phyloP scores from a whole-genome alignment of 1,140 invertebrate genomes.

The Cyclargus thomasi region DNA sequence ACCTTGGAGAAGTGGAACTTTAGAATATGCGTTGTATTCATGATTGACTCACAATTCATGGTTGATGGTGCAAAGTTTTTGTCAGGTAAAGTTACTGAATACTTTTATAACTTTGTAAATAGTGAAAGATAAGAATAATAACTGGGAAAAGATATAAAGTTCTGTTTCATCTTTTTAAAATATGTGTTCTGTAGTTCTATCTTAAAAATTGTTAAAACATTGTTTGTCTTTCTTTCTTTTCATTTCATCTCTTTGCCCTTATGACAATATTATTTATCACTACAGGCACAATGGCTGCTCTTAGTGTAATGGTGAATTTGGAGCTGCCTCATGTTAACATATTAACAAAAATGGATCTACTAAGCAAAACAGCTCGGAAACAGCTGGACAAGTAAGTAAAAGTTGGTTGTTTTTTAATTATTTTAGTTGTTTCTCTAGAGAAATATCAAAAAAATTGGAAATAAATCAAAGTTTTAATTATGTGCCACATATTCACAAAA shows the following conservation, averaged over 20 bases:
- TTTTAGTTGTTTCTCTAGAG: too few species aligned
- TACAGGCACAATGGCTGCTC: constrained; percentile 90
- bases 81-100: too few species aligned
- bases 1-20: constrained; percentile 93
- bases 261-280: constrained; percentile 16
- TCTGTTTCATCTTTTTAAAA: too few species aligned
- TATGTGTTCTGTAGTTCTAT: background rate
- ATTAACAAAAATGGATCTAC: constrained; percentile 95
- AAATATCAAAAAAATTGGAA: too few species aligned
- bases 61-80: constrained; percentile 97
- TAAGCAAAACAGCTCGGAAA: constrained; percentile 87
- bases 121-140: too few species aligned
- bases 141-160: too few species aligned
- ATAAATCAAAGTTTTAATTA: too few species aligned
- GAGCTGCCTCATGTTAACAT: constrained; percentile 96
- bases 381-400: constrained; percentile 81
- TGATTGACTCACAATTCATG: constrained; percentile 98
- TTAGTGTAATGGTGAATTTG: constrained; percentile 97
- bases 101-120: too few species aligned
- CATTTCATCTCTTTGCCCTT: too few species aligned
- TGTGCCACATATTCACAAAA: too few species aligned
- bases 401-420: too few species aligned
- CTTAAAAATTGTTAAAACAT: background rate
- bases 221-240: too few species aligned
- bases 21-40: constrained; percentile 92